phyloP scores from a whole-genome alignment of 2,888 invertebrate species.

The Hanleya hanleyi region DNA sequence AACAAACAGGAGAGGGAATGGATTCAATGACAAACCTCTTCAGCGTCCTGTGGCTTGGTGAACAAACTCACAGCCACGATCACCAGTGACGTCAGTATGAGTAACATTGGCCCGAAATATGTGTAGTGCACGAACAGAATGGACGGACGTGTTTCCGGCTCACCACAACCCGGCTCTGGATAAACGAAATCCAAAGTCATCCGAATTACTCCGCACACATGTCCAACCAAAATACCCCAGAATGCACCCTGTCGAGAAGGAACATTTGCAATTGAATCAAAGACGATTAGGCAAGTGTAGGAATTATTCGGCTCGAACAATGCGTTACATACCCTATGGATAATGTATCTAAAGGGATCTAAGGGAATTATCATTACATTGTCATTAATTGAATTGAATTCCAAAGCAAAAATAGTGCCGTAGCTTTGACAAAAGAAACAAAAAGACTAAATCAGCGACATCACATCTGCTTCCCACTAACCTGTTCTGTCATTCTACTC shows the following conservation, averaged over 20 bases:
- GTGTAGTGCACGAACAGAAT: conserved; percentile 65
- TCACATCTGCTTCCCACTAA: too few species aligned
- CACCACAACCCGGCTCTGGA: conserved; percentile 72
- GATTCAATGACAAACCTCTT: conserved; percentile 39
- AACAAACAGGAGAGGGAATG: not conserved
- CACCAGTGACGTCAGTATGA: conserved; percentile 53
- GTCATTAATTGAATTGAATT: too few species aligned
- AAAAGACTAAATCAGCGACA: too few species aligned
- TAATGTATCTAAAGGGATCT: too few species aligned
- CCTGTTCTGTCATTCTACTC: conserved; percentile 66
- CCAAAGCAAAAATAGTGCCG: too few species aligned
- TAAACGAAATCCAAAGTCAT: conserved; percentile 74
- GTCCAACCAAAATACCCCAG: conserved; percentile 73
- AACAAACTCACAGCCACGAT: conserved; percentile 57
- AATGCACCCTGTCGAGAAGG: conserved; percentile 74
- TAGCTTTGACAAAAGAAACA: not conserved
- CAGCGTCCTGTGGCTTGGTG: conserved; percentile 44
- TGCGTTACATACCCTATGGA: too few species aligned
- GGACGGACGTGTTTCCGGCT: conserved; percentile 70
- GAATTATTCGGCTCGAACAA: too few species aligned
- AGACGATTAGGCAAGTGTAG: too few species aligned
- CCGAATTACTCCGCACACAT: conserved; percentile 72
- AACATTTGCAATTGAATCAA: too few species aligned
- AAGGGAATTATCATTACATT: too few species aligned
- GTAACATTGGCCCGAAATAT: conserved; percentile 61